Conservation (phyloP, 1,140 invertebrate species). For the Brachionus sp. region DNA sequence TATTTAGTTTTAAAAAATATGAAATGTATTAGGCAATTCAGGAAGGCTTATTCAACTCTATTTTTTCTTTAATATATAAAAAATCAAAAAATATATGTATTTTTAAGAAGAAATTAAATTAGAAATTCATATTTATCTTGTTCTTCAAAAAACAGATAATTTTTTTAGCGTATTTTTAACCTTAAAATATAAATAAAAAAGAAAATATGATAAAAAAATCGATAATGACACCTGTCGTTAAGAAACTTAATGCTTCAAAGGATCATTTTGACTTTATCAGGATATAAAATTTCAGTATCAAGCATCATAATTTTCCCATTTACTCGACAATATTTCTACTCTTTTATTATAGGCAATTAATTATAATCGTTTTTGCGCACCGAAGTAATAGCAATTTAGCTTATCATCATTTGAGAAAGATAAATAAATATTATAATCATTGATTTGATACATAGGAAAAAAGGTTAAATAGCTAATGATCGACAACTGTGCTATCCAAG, state of each 20-base stretch:
- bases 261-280: background rate
- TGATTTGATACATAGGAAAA: background rate
- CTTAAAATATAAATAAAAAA: background rate
- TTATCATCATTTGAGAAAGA: background rate
- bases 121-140: too few relatives aligned
- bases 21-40: too few relatives aligned
- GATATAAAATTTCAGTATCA: background rate
- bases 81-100: too few relatives aligned
- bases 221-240: background rate
- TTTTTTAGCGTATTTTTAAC: too few relatives aligned
- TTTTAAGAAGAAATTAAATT: too few relatives aligned
- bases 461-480: slow-evolving; percentile 1
- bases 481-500: background rate
- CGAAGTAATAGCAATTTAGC: background rate
- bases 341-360: background rate
- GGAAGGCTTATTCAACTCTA: too few relatives aligned
- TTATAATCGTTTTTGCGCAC: background rate
- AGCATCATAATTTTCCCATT: background rate
- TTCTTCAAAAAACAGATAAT: too few relatives aligned
- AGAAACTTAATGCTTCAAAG: background rate
- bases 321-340: background rate
- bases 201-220: background rate
- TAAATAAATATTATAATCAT: background rate
- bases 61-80: too few relatives aligned
- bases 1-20: too few relatives aligned